These are phyloP conservation scores for Saxidomus purpurata DNA, from an alignment of 1,140 invertebrate species.

Conservation along the genomic window DNA sequence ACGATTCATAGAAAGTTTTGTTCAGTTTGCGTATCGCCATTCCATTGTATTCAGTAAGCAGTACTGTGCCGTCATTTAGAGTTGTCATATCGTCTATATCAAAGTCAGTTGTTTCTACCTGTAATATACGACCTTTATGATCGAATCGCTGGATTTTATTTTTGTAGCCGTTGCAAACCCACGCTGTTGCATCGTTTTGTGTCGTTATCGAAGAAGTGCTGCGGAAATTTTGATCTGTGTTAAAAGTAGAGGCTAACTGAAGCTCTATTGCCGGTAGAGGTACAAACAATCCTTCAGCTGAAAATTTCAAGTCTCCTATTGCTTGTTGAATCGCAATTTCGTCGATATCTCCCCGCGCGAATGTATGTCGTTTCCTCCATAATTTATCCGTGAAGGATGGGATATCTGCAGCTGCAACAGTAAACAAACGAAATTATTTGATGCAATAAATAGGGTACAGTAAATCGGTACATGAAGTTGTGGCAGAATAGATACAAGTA, in stretches of 20 bases:
- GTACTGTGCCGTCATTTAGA: slow-evolving; percentile 40
- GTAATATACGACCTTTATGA: slow-evolving; percentile 16
- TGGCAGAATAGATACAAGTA: no score
- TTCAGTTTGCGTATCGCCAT: slow-evolving; percentile 40
- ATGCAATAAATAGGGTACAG: no score
- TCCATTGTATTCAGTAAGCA: slow-evolving; percentile 53
- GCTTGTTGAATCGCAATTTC: slow-evolving; percentile 35
- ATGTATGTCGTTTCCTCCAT: slow-evolving; percentile 44
- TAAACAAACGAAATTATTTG: no score
- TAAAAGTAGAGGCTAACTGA: slow-evolving; percentile 57
- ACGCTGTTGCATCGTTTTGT: slow-evolving; percentile 40
- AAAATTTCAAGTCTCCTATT: slow-evolving; percentile 49
- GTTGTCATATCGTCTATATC: slow-evolving; percentile 65
- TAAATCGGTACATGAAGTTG: no score
- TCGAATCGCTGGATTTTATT: slow-evolving; percentile 62
- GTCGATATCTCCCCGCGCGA: slow-evolving; percentile 40
- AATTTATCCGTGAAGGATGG: slow-evolving; percentile 60
- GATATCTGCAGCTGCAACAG: slow-evolving; percentile 47
- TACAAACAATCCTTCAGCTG: slow-evolving; percentile 58
- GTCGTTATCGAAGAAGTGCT: slow-evolving; percentile 51
- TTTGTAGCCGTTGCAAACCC: slow-evolving; percentile 62
- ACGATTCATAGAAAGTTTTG: slow-evolving; percentile 37
- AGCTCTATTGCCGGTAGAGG: slow-evolving; percentile 60
- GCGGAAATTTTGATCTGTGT: slow-evolving; percentile 43
- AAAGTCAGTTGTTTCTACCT: slow-evolving; percentile 50